A percentile compares a stretch with the other conserved stretches of the same genome.
Conservation (phyloP, 2,113 vertebrate species). For the Catharus minimus region DNA sequence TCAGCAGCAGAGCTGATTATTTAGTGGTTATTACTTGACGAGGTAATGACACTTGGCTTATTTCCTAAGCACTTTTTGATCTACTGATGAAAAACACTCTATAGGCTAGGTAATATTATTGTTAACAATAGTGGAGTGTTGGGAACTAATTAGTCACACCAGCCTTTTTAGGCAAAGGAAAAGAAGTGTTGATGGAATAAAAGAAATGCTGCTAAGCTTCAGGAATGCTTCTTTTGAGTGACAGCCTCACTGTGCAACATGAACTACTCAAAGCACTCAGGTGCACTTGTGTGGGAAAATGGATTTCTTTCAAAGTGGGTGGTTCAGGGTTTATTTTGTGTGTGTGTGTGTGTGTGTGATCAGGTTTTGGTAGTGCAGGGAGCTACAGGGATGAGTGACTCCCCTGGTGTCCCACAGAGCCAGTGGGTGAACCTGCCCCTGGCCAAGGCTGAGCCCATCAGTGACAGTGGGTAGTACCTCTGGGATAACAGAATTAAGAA, state of each 20-base stretch:
- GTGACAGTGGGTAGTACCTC: not conserved
- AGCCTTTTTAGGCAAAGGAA: not conserved
- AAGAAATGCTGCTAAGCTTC: not conserved
- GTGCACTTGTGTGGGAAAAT: constrained; percentile 16
- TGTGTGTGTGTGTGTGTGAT: not conserved
- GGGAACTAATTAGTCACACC: constrained; percentile 27
- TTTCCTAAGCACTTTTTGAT: constrained; percentile 37
- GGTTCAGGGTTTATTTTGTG: not conserved
- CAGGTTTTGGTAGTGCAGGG: not conserved
- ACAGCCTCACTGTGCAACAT: not conserved
- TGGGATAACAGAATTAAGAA: not conserved
- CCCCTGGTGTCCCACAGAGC: not conserved
- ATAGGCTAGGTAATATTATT: constrained; percentile 16
- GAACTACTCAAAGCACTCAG: not conserved
- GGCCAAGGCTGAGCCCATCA: not conserved
- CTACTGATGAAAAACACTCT: constrained; percentile 26
- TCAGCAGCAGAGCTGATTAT: constrained; percentile 21
- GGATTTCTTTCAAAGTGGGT: constrained; percentile 22
- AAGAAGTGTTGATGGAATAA: not conserved
- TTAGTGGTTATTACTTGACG: constrained; percentile 23
- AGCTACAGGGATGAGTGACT: not conserved
- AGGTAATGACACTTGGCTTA: constrained; percentile 28
- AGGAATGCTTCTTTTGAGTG: not conserved
- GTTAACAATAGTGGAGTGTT: constrained; percentile 10
- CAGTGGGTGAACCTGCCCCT: not conserved